Conservation (phyloP, 2,888 invertebrate genomes). For the Cancer borealis region DNA sequence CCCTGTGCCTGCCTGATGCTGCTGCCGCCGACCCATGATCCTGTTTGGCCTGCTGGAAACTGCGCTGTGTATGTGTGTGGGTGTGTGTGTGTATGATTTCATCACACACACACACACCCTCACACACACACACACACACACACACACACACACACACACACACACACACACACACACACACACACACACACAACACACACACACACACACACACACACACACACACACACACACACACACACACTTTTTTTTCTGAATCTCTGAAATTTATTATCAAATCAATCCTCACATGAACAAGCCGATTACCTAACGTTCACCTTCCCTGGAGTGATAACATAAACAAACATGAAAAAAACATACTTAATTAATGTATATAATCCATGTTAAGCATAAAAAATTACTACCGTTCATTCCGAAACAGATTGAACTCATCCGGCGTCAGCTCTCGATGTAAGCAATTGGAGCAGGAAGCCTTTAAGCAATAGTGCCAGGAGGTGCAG, state of each 20-base stretch:
- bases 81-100: not conserved
- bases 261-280: constrained; percentile 7
- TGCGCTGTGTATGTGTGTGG: not conserved
- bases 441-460: constrained; percentile 2
- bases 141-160: no score
- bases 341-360: not conserved
- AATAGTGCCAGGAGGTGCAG: not conserved
- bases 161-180: no score
- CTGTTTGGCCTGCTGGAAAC: not conserved
- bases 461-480: no score
- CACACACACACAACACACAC: no score
- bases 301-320: not conserved
- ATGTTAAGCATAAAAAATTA: not conserved
- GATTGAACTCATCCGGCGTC: not conserved
- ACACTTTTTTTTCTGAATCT: not conserved
- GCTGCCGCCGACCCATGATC: not conserved
- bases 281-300: not conserved
- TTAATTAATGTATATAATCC: not conserved
- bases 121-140: no score
- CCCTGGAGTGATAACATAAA: not conserved
- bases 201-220: no score
- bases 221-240: not conserved
- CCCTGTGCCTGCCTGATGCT: not conserved
- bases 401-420: not conserved
- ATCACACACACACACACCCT: no score